A percentile compares a stretch with the other conserved stretches of the same genome.
Evolutionary conservation across 2,888 invertebrate species (phyloP).

Genomic region (Watsonalla binaria): DNA sequence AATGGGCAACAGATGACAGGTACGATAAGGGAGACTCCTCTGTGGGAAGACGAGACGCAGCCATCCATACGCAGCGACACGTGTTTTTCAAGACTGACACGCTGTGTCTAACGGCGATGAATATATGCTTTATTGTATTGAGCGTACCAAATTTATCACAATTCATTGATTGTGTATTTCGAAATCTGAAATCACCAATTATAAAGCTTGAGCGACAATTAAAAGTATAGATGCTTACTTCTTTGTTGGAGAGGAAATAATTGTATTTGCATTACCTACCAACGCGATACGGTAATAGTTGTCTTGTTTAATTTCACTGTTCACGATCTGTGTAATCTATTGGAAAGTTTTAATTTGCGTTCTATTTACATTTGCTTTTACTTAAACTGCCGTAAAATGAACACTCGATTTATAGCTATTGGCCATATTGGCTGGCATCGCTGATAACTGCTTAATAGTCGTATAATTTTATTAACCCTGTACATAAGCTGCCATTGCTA

Average conservation of each 20-base stretch:
- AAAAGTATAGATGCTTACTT: background rate
- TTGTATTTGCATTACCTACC: too few relatives aligned
- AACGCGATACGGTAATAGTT: background rate
- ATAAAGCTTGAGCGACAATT: background rate
- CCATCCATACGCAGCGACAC: background rate
- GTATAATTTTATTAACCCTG: background rate
- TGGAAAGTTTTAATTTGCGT: background rate
- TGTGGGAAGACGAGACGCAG: constrained; percentile 24
- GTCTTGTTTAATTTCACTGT: background rate
- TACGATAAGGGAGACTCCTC: constrained; percentile 38
- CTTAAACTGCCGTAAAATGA: background rate
- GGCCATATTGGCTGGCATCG: background rate
- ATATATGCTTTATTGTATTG: background rate
- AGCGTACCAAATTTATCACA: background rate
- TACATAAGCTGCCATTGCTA: background rate
- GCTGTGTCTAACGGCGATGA: background rate
- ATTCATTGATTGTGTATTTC: background rate
- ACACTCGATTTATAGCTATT: background rate
- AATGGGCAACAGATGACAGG: constrained; percentile 67
- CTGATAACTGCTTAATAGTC: background rate
- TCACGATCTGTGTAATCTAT: background rate
- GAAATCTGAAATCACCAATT: too few relatives aligned
- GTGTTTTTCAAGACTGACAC: background rate
- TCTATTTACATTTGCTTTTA: background rate
- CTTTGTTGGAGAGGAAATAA: too few relatives aligned